Evolutionary conservation across 2,113 vertebrate genomes (phyloP).

Genomic region (Bos javanicus): DNA sequence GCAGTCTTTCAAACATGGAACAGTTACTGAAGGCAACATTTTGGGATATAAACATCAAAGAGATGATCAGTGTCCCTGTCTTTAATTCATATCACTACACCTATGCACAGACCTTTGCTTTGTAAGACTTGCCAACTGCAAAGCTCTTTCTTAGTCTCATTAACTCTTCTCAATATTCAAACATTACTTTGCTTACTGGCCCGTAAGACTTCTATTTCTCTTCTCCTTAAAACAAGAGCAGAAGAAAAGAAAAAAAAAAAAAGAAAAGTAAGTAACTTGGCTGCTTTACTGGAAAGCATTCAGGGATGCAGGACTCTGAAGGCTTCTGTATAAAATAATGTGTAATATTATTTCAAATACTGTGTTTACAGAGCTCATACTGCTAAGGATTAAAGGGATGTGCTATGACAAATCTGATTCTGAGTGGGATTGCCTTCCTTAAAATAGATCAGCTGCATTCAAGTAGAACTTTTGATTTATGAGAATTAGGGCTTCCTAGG

Average conservation of each 20-base stretch:
- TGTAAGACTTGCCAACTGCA: constrained; percentile 7
- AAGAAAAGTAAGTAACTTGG: constrained; percentile 53
- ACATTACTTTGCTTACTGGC: constrained; percentile 41
- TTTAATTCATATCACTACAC: not conserved
- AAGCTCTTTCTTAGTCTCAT: constrained; percentile 42
- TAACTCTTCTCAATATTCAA: constrained; percentile 52
- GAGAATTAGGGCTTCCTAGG: constrained; percentile 44
- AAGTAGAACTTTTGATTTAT: constrained; percentile 64
- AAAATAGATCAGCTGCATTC: constrained; percentile 56
- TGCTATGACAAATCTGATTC: constrained; percentile 65
- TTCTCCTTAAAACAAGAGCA: not conserved
- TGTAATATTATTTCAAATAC: constrained; percentile 67
- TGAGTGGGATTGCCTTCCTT: constrained; percentile 43
- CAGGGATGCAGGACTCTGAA: constrained; percentile 38
- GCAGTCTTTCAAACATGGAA: not conserved
- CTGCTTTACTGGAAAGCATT: constrained; percentile 56
- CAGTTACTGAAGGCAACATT: not conserved
- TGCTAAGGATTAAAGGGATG: constrained; percentile 66
- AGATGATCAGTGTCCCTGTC: not conserved
- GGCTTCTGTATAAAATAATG: constrained; percentile 62
- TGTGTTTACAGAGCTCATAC: constrained; percentile 65
- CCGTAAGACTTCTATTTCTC: not conserved
- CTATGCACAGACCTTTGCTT: not conserved
- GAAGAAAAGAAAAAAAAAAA: not conserved
- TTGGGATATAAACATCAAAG: not conserved